Base-by-base conservation (phyloP, 2,797 vertebrate genomes). In the Mus spretus region DNA sequence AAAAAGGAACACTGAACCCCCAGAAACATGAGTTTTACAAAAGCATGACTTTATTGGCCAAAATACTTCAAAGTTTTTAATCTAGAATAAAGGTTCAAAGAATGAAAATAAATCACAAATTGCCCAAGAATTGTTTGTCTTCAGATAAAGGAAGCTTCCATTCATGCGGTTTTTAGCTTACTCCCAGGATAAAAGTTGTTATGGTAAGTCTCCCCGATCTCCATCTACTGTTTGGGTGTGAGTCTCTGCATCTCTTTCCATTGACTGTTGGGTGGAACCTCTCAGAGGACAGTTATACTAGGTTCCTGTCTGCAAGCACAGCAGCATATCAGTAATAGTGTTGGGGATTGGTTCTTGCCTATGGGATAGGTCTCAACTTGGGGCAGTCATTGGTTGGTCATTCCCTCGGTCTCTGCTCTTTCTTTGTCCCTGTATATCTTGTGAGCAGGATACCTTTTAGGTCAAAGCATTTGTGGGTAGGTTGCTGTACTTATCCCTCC, bases 51-150 rank as follows among this genome's bases (percentile, higher is more conserved):
- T 75, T 84, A 81, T 40, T 81, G 50, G 31, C 13, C 40, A 91
- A 63, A 90, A 80, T 65, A 85, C 47, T 87, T 28, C 10, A 87
- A 53, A 67, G 37, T 81, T 87, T 31, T 92, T 95, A 40, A 75
- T 77, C 3, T 1, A 47, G 74, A 94, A 44, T 93, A 40, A 82
- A 77, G 53, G 63, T 93, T 84, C 8, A 13, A 90, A 79, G 74
- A 82, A 47, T 57, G 92, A 93, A 93, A 90, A 37, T 74, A 82
- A 90, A 87, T 37, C 34, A 70, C 70, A 90, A 88, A 86, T 6
- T 94, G 63, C 28, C 67, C 75, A 65, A 22, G 17, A 70, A 50
- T 12, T 3, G 4, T 40, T 81, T 31, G 8, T 65, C 7, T 63
- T 92, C 44, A 19, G 12, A 24, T 75, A 40, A 81, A 8, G 13